A percentile compares a stretch with the other conserved stretches of the same genome.
phyloP scores from a whole-genome alignment of 2,888 invertebrate genomes.

The Candidula unifasciata region DNA sequence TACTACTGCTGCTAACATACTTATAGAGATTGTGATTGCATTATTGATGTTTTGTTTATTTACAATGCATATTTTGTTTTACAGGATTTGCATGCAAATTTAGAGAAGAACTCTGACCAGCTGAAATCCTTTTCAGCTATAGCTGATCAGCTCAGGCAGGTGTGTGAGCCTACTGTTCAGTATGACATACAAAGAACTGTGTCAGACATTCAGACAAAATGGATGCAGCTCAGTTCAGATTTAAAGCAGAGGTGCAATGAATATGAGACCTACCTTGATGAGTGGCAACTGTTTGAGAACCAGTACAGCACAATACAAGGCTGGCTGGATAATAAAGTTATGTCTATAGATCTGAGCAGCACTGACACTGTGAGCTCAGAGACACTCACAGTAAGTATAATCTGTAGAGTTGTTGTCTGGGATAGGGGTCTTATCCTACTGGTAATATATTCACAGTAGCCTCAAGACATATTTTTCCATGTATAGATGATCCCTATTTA shows the following conservation, averaged over 20 bases:
- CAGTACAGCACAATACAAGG: slow-evolving; percentile 61
- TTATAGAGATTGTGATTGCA: not conserved
- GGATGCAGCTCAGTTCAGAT: slow-evolving; percentile 63
- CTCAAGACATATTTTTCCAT: not conserved
- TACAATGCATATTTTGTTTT: not conserved
- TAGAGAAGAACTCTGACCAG: slow-evolving; percentile 60
- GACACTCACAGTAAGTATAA: slow-evolving; percentile 64
- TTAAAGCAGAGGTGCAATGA: slow-evolving; percentile 59
- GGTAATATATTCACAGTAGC: too few relatives aligned
- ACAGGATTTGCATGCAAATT: slow-evolving; percentile 64
- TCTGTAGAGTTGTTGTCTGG: not conserved
- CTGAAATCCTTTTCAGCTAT: slow-evolving; percentile 64
- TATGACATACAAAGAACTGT: slow-evolving; percentile 66
- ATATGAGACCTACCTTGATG: slow-evolving; percentile 66
- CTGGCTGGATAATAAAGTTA: slow-evolving; percentile 68
- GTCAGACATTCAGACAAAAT: slow-evolving; percentile 65
- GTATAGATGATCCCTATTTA: too few relatives aligned
- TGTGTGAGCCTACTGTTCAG: slow-evolving; percentile 69
- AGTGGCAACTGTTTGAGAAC: slow-evolving; percentile 72
- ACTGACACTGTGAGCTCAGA: slow-evolving; percentile 62
- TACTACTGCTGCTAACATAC: not conserved
- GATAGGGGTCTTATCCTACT: too few relatives aligned
- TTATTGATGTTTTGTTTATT: not conserved
- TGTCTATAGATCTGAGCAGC: slow-evolving; percentile 64
- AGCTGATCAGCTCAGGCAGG: slow-evolving; percentile 64